Evolutionary conservation across 2,113 vertebrate genomes (phyloP).

Genomic region (Paramormyrops kingsleyae): DNA sequence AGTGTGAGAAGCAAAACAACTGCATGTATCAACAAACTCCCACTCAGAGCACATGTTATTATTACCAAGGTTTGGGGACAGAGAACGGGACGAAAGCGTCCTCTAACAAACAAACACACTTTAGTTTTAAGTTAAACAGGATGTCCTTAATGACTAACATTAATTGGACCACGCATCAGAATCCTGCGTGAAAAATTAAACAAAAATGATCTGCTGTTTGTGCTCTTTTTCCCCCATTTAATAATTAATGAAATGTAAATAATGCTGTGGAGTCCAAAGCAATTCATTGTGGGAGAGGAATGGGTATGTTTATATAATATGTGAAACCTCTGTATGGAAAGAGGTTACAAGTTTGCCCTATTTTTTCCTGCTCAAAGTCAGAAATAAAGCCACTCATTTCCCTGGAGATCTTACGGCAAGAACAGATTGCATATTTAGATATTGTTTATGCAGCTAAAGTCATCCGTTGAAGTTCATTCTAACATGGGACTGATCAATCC

Average conservation of each 20-base stretch:
- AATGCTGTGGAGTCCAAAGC: constrained; percentile 72
- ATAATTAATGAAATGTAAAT: constrained; percentile 98
- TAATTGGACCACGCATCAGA: constrained; percentile 78
- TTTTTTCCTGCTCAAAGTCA: constrained; percentile 74
- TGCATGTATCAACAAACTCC: constrained; percentile 63
- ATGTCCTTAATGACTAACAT: constrained; percentile 80
- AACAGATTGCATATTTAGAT: constrained; percentile 93
- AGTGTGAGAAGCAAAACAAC: constrained; percentile 66
- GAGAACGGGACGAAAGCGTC: constrained; percentile 33
- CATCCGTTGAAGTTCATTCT: constrained; percentile 82
- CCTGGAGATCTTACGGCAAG: constrained; percentile 71
- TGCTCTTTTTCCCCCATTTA: constrained; percentile 61
- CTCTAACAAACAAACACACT: constrained; percentile 58
- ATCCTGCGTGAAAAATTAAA: constrained; percentile 87
- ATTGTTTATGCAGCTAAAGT: constrained; percentile 91
- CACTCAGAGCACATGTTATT: constrained; percentile 62
- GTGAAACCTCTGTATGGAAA: constrained; percentile 63
- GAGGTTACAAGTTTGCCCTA: constrained; percentile 75
- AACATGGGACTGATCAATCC: constrained; percentile 82
- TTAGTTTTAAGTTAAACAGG: constrained; percentile 76
- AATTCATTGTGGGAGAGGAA: constrained; percentile 74
- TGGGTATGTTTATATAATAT: constrained; percentile 86
- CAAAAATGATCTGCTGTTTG: constrained; percentile 87
- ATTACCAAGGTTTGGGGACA: constrained; percentile 45
- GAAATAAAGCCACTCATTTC: constrained; percentile 78